A percentile compares a stretch with the other conserved stretches of the same genome.
Conservation (phyloP, 2,797 vertebrate species). For the Sparidentex hasta region DNA sequence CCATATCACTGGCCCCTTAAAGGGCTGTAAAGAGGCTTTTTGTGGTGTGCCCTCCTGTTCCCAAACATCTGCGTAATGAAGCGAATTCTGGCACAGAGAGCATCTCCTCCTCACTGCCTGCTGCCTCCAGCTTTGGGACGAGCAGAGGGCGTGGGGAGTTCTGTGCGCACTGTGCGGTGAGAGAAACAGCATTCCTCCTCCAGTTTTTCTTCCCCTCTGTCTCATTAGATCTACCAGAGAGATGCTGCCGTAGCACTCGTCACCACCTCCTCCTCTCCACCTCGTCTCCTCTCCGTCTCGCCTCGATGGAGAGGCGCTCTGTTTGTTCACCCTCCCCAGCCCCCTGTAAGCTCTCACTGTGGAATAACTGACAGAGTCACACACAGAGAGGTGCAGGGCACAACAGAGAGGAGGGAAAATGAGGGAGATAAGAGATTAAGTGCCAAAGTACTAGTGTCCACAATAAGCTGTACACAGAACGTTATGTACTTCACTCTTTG, state of each 20-base stretch:
- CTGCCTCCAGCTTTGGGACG: constrained; percentile 42
- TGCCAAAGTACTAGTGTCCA: constrained; percentile 30
- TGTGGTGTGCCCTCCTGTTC: constrained; percentile 40
- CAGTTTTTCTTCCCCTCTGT: constrained; percentile 58
- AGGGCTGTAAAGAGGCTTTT: constrained; percentile 47
- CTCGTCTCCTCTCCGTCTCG: constrained; percentile 55
- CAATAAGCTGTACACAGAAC: constrained; percentile 31
- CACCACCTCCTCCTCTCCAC: constrained; percentile 41
- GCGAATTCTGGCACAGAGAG: constrained; percentile 30
- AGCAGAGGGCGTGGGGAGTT: constrained; percentile 39
- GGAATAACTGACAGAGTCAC: constrained; percentile 59
- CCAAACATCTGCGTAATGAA: constrained; percentile 65
- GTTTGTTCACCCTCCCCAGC: constrained; percentile 63
- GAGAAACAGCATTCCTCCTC: constrained; percentile 59
- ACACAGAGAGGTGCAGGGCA: constrained; percentile 52
- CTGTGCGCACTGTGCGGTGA: constrained; percentile 35
- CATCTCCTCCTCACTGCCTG: constrained; percentile 35
- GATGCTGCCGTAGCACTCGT: constrained; percentile 33
- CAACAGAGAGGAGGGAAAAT: constrained; percentile 53
- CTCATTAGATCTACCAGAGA: constrained; percentile 68
- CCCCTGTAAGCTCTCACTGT: constrained; percentile 49
- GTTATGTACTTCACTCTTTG: constrained; percentile 24
- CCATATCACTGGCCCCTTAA: constrained; percentile 6
- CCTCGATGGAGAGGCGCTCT: constrained; percentile 68
- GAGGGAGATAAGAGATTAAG: constrained; percentile 56